Evolutionary conservation across 2,888 invertebrate species (phyloP), one percentile per base, ranked within the genome.

Genomic region (Leptinotarsa rubiginosa): DNA sequence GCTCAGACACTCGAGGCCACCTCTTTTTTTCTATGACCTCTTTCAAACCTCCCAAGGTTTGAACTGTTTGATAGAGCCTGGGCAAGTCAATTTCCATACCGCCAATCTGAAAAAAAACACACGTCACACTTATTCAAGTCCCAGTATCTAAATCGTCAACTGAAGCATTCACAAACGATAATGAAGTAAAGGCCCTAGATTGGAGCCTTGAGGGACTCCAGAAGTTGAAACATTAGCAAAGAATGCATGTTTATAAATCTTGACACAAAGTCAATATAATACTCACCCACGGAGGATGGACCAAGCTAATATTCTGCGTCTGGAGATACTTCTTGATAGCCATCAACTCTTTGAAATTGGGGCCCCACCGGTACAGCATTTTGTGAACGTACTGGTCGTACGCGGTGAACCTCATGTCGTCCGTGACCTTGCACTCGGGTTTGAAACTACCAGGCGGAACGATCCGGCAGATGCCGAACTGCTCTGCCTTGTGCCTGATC

Each of bases 71-170:
- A 85, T 96, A 96, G 7, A 98, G 88, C 67, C 95, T 92, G 0
- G 96, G 95, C 3, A 98, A 88, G 86, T 98, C 96, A 0, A 97
- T 91, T 89, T 98, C 97, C 89, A 97, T 93, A 5, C 97, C 96
- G 47, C 97, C 96, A 80, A 97, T 92, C 94, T 93, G 82, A 72
- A 88, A 85, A 75, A 54, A 50, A 18, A 0, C 10, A 10, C 41
- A 41, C n/a, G 41, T 41, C 41, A 41, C 41, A 10, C 10, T 2
- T 41, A 41, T 12, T 41, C 41, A 41, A 41, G 41, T 2, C 10
- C 41, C 41, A 41, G 2, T 10, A 41, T 41, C 41, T 41, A 41
- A 41, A 41, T 41, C 41, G 2, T 41, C 41, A 41, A 41, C 41
- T 41, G 41, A 41, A 41, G 0, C 41, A 41, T 41, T 41, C 41